Evolutionary conservation across 1,140 invertebrate genomes (phyloP).

Genomic region (Macrocentrus cingulum): DNA sequence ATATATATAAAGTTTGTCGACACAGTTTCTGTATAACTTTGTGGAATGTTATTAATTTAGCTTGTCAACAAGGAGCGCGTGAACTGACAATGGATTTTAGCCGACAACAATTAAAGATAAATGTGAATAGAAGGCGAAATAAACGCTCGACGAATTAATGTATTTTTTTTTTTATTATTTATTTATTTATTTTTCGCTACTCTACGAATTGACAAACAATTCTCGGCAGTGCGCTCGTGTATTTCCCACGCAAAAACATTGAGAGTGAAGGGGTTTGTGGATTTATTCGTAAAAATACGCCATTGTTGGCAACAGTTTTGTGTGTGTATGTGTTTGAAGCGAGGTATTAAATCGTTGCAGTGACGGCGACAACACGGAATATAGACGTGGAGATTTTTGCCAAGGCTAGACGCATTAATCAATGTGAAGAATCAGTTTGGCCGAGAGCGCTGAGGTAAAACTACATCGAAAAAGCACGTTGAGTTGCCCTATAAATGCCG

Average conservation of each 20-base stretch:
- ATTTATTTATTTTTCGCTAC: too few species aligned
- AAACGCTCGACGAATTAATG: too few species aligned
- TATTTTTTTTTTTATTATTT: too few species aligned
- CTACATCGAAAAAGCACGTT: background rate
- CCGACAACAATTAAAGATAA: background rate
- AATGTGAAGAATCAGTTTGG: conserved; percentile 32
- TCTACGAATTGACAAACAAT: too few species aligned
- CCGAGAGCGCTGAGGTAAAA: background rate
- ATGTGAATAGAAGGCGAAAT: background rate
- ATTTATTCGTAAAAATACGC: too few species aligned
- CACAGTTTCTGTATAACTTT: conserved; percentile 13
- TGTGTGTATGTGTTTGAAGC: conserved; percentile 32
- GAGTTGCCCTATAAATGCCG: conserved; percentile 23
- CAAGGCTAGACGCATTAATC: conserved; percentile 33
- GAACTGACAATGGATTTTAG: background rate
- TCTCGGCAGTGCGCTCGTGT: too few species aligned
- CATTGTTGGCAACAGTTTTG: conserved; percentile 5
- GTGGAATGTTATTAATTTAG: conserved; percentile 16
- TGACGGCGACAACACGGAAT: background rate
- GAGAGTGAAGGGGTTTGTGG: too few species aligned
- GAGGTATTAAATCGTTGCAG: conserved; percentile 42
- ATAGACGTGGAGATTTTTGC: too few species aligned
- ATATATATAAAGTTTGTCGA: conserved; percentile 12
- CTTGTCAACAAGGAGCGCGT: background rate
- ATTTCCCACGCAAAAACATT: too few species aligned